Conservation (phyloP, 2,888 invertebrate genomes). For the Abscondita cerata region DNA sequence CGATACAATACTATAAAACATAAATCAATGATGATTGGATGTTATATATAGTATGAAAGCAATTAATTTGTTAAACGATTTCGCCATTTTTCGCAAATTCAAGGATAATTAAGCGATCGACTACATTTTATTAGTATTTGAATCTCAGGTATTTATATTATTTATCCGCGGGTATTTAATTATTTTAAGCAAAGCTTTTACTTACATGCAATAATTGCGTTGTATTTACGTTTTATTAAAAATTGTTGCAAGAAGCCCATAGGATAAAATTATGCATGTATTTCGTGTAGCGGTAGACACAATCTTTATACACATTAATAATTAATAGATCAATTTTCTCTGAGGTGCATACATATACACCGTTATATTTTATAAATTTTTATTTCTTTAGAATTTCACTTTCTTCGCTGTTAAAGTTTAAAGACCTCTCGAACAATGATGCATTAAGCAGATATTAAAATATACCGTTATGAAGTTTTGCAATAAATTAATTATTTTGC, state of each 20-base stretch:
- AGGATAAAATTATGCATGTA: conserved; percentile 11
- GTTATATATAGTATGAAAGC: conserved; percentile 29
- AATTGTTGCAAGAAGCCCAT: too few species aligned
- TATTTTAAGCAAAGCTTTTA: too few species aligned
- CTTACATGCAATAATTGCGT: too few species aligned
- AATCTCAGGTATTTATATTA: neutral
- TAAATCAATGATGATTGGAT: conserved; percentile 29
- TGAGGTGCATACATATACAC: neutral
- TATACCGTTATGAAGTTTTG: too few species aligned
- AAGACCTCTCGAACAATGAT: too few species aligned
- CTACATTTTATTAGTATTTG: neutral
- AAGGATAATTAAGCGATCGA: conserved; percentile 14
- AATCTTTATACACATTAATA: conserved; percentile 18
- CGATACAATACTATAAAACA: conserved; percentile 31
- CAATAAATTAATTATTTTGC: too few species aligned
- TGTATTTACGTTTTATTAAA: too few species aligned
- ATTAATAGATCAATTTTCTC: conserved; percentile 18
- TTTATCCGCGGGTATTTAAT: too few species aligned
- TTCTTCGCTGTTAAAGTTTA: neutral
- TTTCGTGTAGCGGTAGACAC: conserved; percentile 14
- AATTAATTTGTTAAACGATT: conserved; percentile 29
- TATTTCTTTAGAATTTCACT: neutral
- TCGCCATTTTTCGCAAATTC: conserved; percentile 9
- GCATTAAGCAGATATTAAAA: too few species aligned
- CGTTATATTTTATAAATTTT: neutral